A percentile compares a stretch with the other conserved stretches of the same genome.
phyloP scores from a whole-genome alignment of 2,797 vertebrate species.

The Melanotaenia nigrans region DNA sequence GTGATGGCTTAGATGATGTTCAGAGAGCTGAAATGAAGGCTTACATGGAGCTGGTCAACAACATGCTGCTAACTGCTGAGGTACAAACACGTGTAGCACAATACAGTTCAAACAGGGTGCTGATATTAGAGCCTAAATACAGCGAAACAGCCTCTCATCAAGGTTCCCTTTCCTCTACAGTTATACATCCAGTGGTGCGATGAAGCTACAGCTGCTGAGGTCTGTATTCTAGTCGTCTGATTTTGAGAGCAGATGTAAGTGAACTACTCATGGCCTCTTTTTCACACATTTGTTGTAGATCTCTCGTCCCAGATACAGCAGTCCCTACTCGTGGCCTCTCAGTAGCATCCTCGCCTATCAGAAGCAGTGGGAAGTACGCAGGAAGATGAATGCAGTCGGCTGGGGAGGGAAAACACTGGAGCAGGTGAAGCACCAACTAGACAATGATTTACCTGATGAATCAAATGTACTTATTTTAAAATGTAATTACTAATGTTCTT shows the following conservation, averaged over 20 bases:
- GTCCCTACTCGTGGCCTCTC: constrained; percentile 96
- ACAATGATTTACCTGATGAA: constrained; percentile 31
- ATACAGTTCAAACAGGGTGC: not conserved
- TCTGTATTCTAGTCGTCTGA: constrained; percentile 49
- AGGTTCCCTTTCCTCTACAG: constrained; percentile 71
- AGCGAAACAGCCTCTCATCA: not conserved
- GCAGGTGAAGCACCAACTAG: constrained; percentile 83
- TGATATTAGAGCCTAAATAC: not conserved
- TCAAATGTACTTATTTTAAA: too few species aligned
- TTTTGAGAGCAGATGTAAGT: not conserved
- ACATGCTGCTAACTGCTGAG: constrained; percentile 97
- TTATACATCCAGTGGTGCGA: constrained; percentile 98
- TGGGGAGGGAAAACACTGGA: constrained; percentile 93
- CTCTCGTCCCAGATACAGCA: constrained; percentile 92
- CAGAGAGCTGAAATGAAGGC: constrained; percentile 99
- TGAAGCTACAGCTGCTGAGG: constrained; percentile 92
- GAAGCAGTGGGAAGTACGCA: constrained; percentile 95
- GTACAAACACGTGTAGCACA: constrained; percentile 65
- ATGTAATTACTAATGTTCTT: not conserved
- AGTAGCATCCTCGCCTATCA: constrained; percentile 93
- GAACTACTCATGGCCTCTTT: not conserved
- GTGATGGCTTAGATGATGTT: constrained; percentile 93
- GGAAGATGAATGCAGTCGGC: constrained; percentile 96
- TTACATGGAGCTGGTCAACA: constrained; percentile 99
- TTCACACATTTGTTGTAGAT: constrained; percentile 80